Conservation (phyloP, 2,888 invertebrate species). For the Ellobium chinense region DNA sequence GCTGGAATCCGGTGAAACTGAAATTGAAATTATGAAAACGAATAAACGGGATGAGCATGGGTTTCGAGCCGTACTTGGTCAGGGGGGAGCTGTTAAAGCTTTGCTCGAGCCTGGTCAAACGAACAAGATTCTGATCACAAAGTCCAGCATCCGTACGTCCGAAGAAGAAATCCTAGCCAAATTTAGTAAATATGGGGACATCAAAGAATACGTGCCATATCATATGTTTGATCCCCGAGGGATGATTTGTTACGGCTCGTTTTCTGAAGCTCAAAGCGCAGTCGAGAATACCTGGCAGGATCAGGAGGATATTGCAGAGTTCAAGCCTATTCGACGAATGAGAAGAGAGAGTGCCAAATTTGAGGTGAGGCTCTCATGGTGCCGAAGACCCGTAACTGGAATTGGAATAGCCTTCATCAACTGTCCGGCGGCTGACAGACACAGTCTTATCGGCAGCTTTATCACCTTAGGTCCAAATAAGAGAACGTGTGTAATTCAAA, state of each 20-base stretch:
- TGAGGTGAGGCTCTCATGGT: constrained; percentile 60
- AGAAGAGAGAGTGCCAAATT: constrained; percentile 45
- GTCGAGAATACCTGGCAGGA: constrained; percentile 47
- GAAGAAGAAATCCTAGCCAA: constrained; percentile 40
- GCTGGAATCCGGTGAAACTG: constrained; percentile 47
- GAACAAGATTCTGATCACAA: constrained; percentile 55
- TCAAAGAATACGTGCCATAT: constrained; percentile 48
- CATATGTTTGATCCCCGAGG: constrained; percentile 51
- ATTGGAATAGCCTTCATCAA: constrained; percentile 40
- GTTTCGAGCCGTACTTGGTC: constrained; percentile 56
- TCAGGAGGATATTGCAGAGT: constrained; percentile 51
- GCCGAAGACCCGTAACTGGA: constrained; percentile 58
- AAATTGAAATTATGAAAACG: constrained; percentile 39
- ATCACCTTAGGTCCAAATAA: too few relatives aligned
- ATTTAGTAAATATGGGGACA: constrained; percentile 55
- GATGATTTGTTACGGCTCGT: constrained; percentile 55
- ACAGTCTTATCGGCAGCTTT: not conserved
- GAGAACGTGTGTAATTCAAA: constrained; percentile 3
- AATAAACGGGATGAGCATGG: constrained; percentile 47
- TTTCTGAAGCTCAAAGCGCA: constrained; percentile 46
- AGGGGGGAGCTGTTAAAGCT: constrained; percentile 57
- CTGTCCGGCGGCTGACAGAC: not conserved
- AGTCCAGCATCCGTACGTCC: constrained; percentile 30
- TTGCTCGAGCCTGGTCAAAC: constrained; percentile 63
- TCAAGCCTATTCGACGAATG: constrained; percentile 32